Base-by-base conservation (phyloP, 2,113 vertebrate genomes). In the Gymnorhina tibicen region DNA sequence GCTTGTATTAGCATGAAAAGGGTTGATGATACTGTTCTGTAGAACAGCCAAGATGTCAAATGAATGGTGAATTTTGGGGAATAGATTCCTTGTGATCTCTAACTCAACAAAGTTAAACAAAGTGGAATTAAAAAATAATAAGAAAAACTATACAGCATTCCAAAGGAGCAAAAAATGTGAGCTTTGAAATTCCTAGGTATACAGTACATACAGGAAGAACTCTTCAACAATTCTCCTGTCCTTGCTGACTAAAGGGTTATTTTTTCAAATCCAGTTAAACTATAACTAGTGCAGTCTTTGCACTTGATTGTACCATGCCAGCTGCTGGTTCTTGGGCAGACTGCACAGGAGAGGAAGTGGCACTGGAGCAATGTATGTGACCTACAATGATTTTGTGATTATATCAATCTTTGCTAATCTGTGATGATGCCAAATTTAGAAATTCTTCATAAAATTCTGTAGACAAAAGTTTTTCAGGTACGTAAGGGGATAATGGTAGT, bases 191-290 rank as follows among this genome's bases (percentile, higher is more conserved):
- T 76, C 49, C 22, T 32, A 49, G 24, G 2, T 50, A 27, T 55
- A 10, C 5, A 33, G 14, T 16, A 16, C 0, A 0, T 32, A 0
- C 28, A 47, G 15, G 15, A 79, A 67, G 74, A 83, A 33, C 13
- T n/a, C 41, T 39, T 82, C 55, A 58, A 49, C n/a, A 79, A 6
- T 30, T 87, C 22, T 58, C 42, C 35, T 77, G 10, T 55, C 16
- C 33, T 85, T 91, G 60, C 47, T 76, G 39, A 42, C 4, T 35
- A 59, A 14, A 47, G 11, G 15, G 13, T 84, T 85, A 10, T 37
- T 79, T 93, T 91, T 76, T 21, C 46, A 39, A 17, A 19, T 76
- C 24, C 49, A 70, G 35, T 82, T 85, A 68, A 79, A 52, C 19
- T 75, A 0, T 28, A 84, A 84, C 46, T 44, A 4, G 16, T 74